These are phyloP conservation scores for Hassar affinis DNA, from an alignment of 2,113 vertebrate species.

Conservation along the genomic window DNA sequence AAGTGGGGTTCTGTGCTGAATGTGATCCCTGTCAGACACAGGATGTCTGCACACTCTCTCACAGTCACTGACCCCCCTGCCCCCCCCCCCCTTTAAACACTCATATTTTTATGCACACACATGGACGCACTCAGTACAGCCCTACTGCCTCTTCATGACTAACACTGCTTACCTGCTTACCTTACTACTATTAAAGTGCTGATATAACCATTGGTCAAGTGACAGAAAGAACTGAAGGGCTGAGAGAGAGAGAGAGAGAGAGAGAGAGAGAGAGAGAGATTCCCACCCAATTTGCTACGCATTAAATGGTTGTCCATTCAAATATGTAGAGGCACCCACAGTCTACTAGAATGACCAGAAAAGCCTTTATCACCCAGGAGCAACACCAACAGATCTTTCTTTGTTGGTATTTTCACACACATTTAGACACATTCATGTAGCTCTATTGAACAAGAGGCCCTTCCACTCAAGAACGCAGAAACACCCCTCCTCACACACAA, in stretches of 20 bases:
- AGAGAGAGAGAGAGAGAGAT: conserved; percentile 33
- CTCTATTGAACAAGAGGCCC: conserved; percentile 25
- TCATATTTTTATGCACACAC: conserved; percentile 27
- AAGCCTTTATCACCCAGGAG: conserved; percentile 20
- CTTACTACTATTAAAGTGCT: neutral
- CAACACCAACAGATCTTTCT: conserved; percentile 31
- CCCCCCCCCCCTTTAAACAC: conserved; percentile 7
- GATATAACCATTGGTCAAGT: neutral
- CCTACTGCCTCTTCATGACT: neutral
- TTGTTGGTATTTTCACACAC: conserved; percentile 44
- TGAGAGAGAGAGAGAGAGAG: conserved; percentile 5
- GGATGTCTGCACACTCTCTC: conserved; percentile 54
- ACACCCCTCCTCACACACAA: neutral
- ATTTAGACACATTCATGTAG: conserved; percentile 17
- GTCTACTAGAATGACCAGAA: neutral
- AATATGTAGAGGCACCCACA: conserved; percentile 23
- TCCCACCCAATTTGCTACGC: conserved; percentile 36
- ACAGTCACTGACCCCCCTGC: conserved; percentile 23
- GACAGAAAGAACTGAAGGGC: neutral
- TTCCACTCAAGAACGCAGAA: neutral
- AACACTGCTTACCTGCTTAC: conserved; percentile 8
- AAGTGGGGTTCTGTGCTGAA: conserved; percentile 45
- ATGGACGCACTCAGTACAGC: conserved; percentile 8
- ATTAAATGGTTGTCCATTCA: conserved; percentile 35
- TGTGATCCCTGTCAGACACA: conserved; percentile 57